A percentile compares a stretch with the other conserved stretches of the same genome.
These are phyloP conservation scores for Chiroxiphia lanceolata DNA, from an alignment of 2,797 vertebrate genomes.

Conservation along the genomic window DNA sequence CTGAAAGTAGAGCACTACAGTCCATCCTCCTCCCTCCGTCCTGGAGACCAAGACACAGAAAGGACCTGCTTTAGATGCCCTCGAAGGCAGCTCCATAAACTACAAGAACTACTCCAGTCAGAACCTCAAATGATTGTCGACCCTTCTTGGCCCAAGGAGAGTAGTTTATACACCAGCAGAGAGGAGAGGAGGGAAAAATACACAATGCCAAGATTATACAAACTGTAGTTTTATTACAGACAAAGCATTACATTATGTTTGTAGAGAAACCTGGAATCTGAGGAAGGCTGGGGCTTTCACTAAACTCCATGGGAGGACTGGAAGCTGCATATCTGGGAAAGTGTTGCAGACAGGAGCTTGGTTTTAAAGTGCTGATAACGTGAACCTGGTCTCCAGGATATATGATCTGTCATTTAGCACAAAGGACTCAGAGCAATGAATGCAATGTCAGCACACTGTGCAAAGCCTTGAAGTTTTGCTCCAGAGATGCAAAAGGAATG, in stretches of 20 bases:
- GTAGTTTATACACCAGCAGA: not conserved
- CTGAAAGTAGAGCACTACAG: not conserved
- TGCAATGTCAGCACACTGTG: not conserved
- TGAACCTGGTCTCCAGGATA: not conserved
- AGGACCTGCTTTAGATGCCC: not conserved
- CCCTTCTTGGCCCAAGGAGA: not conserved
- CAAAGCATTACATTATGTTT: not conserved
- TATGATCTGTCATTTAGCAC: not conserved
- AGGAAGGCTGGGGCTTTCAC: not conserved
- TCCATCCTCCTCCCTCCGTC: not conserved
- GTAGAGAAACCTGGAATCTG: not conserved
- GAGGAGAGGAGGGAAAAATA: not conserved
- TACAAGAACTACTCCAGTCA: not conserved
- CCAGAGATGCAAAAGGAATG: not conserved
- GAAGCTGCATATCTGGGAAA: not conserved
- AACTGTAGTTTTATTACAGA: slow-evolving; percentile 4
- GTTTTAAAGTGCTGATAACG: not conserved
- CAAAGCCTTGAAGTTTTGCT: not conserved
- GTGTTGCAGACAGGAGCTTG: not conserved
- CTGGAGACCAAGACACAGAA: not conserved
- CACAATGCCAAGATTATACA: not conserved
- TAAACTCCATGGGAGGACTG: not conserved
- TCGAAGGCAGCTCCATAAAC: not conserved
- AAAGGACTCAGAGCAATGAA: not conserved
- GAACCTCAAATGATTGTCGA: not conserved